Conservation (phyloP, 2,797 vertebrate species). For the Neopelma chrysocephalum region DNA sequence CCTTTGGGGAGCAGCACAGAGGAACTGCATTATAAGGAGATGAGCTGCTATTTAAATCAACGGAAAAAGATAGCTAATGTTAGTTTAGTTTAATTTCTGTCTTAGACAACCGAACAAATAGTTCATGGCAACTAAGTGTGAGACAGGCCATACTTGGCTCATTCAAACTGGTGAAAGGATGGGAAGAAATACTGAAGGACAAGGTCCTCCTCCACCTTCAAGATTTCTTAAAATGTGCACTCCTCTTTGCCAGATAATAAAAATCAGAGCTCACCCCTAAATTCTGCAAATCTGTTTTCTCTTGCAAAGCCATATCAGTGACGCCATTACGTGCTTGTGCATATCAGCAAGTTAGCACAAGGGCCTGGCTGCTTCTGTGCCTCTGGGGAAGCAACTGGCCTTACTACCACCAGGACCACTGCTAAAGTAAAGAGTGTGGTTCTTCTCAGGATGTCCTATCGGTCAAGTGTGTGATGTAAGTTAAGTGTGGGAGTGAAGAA, state of each 20-base stretch:
- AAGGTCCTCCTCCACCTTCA: not conserved
- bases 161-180: not conserved
- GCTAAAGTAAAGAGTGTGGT: rapidly evolving
- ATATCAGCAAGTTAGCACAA: not conserved
- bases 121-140: not conserved
- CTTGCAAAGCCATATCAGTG: not conserved
- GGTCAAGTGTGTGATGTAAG: not conserved
- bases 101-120: not conserved
- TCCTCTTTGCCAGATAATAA: not conserved
- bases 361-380: not conserved
- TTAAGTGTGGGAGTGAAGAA: not conserved
- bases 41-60: not conserved
- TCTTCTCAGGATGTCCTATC: not conserved
- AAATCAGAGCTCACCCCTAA: not conserved
- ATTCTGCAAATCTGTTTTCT: not conserved
- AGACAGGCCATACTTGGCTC: not conserved
- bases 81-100: not conserved
- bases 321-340: not conserved
- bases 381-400: not conserved
- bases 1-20: not conserved
- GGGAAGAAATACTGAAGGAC: not conserved
- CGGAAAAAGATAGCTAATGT: not conserved
- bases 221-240: not conserved
- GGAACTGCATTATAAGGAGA: not conserved
- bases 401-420: not conserved